phyloP scores from a whole-genome alignment of 1,140 invertebrate species.

The Neodiprion pinetum region DNA sequence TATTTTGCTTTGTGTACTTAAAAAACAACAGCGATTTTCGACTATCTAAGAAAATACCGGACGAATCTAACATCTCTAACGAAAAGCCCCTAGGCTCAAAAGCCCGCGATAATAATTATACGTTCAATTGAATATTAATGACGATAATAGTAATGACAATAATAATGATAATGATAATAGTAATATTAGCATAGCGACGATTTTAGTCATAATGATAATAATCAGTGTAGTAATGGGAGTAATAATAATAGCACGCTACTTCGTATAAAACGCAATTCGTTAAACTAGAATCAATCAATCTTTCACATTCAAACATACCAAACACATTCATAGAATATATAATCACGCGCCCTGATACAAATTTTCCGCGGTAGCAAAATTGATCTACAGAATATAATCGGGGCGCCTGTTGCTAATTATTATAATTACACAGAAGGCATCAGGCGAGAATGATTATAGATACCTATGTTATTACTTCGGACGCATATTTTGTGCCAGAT shows the following conservation, averaged over 20 bases:
- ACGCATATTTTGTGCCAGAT: not conserved
- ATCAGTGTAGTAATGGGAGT: not conserved
- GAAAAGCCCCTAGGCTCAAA: conserved; percentile 26
- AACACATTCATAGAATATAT: not conserved
- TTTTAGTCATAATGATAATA: conserved; percentile 31
- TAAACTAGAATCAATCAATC: conserved; percentile 38
- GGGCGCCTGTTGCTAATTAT: not conserved
- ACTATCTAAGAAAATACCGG: no score
- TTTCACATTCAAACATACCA: conserved; percentile 23
- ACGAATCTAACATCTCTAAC: not conserved
- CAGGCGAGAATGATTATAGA: no score
- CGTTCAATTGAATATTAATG: conserved; percentile 29
- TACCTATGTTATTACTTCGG: not conserved
- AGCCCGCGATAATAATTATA: conserved; percentile 28
- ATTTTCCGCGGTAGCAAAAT: not conserved
- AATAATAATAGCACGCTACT: conserved; percentile 1
- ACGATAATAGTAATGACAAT: conserved; percentile 26
- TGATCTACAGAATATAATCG: not conserved
- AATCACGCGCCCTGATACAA: not conserved
- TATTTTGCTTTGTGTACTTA: not conserved
- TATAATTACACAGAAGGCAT: not conserved
- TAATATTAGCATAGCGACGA: conserved; percentile 19
- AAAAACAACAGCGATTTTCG: not conserved
- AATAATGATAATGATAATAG: conserved; percentile 23
- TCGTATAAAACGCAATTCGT: conserved; percentile 31